Conservation (phyloP, 2,113 vertebrate genomes). For the Athene cunicularia region DNA sequence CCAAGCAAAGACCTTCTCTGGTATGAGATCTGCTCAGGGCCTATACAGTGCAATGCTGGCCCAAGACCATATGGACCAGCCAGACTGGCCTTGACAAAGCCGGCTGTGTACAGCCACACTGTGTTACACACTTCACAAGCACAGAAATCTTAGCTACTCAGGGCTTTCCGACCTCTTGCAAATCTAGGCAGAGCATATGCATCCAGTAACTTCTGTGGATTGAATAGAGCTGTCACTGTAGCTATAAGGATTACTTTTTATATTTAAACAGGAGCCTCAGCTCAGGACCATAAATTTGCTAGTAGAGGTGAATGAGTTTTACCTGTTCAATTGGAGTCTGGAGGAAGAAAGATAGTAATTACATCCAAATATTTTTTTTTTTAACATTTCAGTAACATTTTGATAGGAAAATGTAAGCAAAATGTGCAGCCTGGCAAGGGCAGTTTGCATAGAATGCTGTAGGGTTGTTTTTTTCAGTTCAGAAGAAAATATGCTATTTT, state of each 20-base stretch:
- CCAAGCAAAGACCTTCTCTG: not conserved
- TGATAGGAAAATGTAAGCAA: not conserved
- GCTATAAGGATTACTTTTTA: not conserved
- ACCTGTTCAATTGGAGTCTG: not conserved
- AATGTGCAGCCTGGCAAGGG: not conserved
- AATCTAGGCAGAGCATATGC: not conserved
- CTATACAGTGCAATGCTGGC: not conserved
- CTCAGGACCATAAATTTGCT: not conserved
- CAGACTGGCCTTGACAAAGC: not conserved
- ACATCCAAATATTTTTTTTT: not conserved
- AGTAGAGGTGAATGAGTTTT: not conserved
- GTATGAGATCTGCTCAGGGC: not conserved
- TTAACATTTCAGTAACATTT: not conserved
- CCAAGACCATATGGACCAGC: not conserved
- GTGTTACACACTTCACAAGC: not conserved
- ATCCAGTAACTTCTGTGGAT: not conserved
- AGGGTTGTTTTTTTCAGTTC: not conserved
- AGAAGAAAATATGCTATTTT: not conserved
- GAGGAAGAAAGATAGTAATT: not conserved
- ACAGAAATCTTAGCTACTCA: not conserved
- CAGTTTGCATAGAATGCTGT: not conserved
- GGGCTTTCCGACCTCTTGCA: not conserved
- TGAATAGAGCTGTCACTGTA: not conserved
- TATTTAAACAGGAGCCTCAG: not conserved
- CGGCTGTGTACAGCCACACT: fast-evolving